Evolutionary conservation across 1,140 invertebrate species (phyloP).

Genomic region (Copidosoma floridanum): DNA sequence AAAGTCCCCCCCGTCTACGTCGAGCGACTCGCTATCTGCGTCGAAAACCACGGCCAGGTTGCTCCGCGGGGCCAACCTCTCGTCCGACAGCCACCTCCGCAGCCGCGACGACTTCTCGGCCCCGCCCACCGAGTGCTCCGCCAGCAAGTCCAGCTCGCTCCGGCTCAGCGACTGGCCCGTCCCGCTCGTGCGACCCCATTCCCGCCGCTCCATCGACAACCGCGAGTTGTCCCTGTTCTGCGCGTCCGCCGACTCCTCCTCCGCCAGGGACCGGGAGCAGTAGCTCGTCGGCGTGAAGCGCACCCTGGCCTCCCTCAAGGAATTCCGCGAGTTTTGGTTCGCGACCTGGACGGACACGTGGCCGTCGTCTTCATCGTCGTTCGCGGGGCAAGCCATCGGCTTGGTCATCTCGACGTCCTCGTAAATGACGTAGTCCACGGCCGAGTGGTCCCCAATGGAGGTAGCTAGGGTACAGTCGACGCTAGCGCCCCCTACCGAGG

Average conservation of each 20-base stretch:
- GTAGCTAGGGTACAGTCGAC: no score
- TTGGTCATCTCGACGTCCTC: neutral
- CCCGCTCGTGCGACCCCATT: slow-evolving; percentile 4
- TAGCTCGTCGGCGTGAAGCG: neutral
- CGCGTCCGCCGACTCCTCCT: slow-evolving; percentile 32
- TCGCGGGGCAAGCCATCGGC: neutral
- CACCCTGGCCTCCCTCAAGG: slow-evolving; percentile 30
- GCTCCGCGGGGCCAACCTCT: no score
- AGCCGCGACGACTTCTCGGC: slow-evolving; percentile 29
- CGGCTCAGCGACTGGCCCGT: slow-evolving; percentile 18
- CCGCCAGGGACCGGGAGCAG: neutral
- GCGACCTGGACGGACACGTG: slow-evolving; percentile 34
- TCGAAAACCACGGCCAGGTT: no score
- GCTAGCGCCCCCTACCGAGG: neutral
- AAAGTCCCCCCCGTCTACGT: no score
- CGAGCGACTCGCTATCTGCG: no score
- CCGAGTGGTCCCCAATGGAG: no score
- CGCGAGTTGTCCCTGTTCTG: slow-evolving; percentile 39
- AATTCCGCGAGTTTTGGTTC: slow-evolving; percentile 47
- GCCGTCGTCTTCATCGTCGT: neutral
- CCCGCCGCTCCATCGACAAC: slow-evolving; percentile 37
- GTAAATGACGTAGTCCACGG: neutral
- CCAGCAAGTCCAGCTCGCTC: slow-evolving; percentile 32
- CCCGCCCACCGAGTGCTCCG: slow-evolving; percentile 22
- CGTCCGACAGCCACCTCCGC: slow-evolving; percentile 35